phyloP scores from a whole-genome alignment of 1,140 invertebrate species.

The Penaeus chinensis region DNA sequence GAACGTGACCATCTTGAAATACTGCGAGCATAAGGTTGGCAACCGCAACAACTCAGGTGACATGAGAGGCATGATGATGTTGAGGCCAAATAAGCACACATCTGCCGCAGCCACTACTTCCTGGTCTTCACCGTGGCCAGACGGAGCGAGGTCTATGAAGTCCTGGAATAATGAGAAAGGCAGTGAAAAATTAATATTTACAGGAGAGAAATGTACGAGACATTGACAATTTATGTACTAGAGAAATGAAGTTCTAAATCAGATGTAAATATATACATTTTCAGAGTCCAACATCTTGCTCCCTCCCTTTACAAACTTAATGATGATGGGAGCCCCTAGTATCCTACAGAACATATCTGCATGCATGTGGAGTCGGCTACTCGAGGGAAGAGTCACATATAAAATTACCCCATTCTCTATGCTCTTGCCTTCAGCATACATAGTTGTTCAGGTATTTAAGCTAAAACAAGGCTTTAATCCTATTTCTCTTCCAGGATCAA shows the following conservation, averaged over 20 bases:
- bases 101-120: constrained; percentile 72
- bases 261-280: not conserved
- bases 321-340: no score
- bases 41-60: constrained; percentile 80
- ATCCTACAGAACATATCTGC: no score
- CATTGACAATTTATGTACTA: not conserved
- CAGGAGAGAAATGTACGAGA: not conserved
- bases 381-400: no score
- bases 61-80: constrained; percentile 82
- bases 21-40: constrained; percentile 75
- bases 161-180: constrained; percentile 67
- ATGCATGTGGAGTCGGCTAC: no score
- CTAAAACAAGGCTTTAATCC: no score
- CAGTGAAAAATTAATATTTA: not conserved
- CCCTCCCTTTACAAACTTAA: no score
- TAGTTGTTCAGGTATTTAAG: no score
- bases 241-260: not conserved
- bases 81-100: constrained; percentile 79
- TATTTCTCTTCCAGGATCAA: no score
- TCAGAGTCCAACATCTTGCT: no score
- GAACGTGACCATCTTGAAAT: constrained; percentile 76
- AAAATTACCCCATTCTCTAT: no score
- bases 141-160: constrained; percentile 74
- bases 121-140: constrained; percentile 65
- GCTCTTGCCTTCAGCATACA: no score